phyloP scores from a whole-genome alignment of 2,113 vertebrate species.

The Dicerorhinus sumatrensis region DNA sequence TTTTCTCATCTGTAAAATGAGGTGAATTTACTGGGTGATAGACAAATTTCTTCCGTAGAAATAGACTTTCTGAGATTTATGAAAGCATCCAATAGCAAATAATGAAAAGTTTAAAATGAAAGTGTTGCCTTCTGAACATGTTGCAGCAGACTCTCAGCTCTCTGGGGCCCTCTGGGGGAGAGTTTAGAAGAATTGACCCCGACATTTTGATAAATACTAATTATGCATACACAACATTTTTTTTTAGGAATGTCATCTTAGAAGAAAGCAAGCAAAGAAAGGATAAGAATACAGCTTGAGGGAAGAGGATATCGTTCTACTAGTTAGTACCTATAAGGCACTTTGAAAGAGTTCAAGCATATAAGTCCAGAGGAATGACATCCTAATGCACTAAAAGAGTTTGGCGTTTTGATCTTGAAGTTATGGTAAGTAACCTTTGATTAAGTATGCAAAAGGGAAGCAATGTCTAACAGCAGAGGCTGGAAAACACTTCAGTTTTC shows the following conservation, averaged over 20 bases:
- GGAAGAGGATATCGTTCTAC: conserved; percentile 12
- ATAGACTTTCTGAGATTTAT: neutral
- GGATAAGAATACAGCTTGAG: neutral
- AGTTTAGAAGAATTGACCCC: neutral
- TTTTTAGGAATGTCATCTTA: conserved; percentile 10
- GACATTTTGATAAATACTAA: conserved; percentile 2
- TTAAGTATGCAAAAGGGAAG: neutral
- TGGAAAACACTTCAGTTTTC: neutral
- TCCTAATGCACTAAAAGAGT: neutral
- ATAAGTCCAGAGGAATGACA: neutral
- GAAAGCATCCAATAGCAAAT: conserved; percentile 2
- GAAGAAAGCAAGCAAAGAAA: conserved; percentile 45
- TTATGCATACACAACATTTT: neutral
- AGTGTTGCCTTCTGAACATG: neutral
- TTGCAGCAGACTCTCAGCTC: neutral
- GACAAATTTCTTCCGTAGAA: conserved; percentile 22
- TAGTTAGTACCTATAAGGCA: neutral
- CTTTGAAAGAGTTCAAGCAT: conserved; percentile 26
- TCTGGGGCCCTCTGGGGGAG: neutral
- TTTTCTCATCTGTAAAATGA: conserved; percentile 35
- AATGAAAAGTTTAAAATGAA: neutral
- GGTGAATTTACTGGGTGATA: neutral
- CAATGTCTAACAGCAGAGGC: neutral
- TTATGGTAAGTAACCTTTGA: neutral
- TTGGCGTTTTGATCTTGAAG: conserved; percentile 28